Conservation (phyloP, 2,888 invertebrate species). For the Himalopsyche kuldschensis region DNA sequence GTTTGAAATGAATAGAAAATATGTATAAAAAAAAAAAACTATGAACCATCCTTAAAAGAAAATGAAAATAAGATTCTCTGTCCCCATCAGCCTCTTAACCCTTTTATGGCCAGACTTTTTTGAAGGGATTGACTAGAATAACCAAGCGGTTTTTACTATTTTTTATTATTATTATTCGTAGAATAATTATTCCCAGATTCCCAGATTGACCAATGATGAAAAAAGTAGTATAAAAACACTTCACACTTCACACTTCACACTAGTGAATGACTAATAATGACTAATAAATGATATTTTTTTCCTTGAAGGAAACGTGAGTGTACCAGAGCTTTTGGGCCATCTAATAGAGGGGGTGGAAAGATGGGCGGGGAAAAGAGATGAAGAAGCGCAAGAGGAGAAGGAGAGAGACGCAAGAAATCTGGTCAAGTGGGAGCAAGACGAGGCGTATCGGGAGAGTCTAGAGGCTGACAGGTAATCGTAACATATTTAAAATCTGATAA, state of each 20-base stretch:
- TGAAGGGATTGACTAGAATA: too few species aligned
- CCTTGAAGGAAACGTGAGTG: constrained; percentile 74
- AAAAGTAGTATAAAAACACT: too few species aligned
- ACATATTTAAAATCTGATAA: too few species aligned
- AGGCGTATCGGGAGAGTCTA: constrained; percentile 88
- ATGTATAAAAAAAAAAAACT: too few species aligned
- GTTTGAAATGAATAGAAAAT: too few species aligned
- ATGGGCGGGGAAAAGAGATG: constrained; percentile 75
- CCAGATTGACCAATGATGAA: neutral
- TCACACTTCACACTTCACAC: too few species aligned
- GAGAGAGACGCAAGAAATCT: constrained; percentile 86
- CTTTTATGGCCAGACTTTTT: too few species aligned
- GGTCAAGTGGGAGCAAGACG: constrained; percentile 92
- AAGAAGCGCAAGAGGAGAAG: constrained; percentile 81
- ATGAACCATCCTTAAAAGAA: too few species aligned
- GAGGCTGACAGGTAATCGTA: constrained; percentile 71
- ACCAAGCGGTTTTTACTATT: neutral
- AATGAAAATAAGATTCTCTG: too few species aligned
- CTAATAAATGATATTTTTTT: constrained; percentile 13
- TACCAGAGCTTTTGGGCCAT: constrained; percentile 85
- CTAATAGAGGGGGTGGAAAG: constrained; percentile 87
- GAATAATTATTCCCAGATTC: too few species aligned
- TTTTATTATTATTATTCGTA: too few species aligned
- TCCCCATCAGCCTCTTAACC: too few species aligned
- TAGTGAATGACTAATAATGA: constrained; percentile 5